Evolutionary conservation across 2,888 invertebrate genomes (phyloP), one percentile per base, ranked within the genome.

Genomic region (Meganola albula): DNA sequence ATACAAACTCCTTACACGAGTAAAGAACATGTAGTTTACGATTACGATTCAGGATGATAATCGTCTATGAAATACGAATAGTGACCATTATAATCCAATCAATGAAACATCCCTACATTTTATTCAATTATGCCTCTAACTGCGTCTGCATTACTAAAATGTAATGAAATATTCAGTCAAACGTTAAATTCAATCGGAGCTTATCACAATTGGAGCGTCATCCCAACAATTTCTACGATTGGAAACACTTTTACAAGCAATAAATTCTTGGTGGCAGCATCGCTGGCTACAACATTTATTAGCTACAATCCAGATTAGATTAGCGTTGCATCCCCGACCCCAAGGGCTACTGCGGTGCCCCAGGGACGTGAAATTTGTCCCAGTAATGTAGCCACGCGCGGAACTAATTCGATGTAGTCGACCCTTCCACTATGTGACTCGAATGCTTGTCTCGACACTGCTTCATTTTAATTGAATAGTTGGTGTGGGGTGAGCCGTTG

Each of bases 161-260:
- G 55, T 58, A 45, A 63, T 62, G 49, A 64, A 66, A 66, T 63
- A 68, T 59, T 59, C 71, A 74, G 62, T 70, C 65, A 66, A 66
- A 73, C 69, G 74, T 68, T 68, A 80, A 82, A 82, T 83, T 83
- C 78, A 84, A 84, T 84, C 74, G 73, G 60, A 58, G 59, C 63
- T 62, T 56, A 63, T 62, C 65, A 66, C 67, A 74, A 66, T 60
- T 53, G 61, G 52, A 53, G 63, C 67, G 70, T 74, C 75, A 74
- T 68, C 70, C 72, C 57, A 61, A 67, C 79, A 72, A 76, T 82
- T 73, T 70, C 74, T 69, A 57, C 83, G 78, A 84, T 85, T 84
- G 82, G 82, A 82, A 83, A 84, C 82, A 85, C 83, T 84, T 85
- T 84, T 84, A 82, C 83, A 83, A 83, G 84, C 84, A 67, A 85